phyloP scores from a whole-genome alignment of 2,113 vertebrate genomes.

The Myrmophylax atrothorax region DNA sequence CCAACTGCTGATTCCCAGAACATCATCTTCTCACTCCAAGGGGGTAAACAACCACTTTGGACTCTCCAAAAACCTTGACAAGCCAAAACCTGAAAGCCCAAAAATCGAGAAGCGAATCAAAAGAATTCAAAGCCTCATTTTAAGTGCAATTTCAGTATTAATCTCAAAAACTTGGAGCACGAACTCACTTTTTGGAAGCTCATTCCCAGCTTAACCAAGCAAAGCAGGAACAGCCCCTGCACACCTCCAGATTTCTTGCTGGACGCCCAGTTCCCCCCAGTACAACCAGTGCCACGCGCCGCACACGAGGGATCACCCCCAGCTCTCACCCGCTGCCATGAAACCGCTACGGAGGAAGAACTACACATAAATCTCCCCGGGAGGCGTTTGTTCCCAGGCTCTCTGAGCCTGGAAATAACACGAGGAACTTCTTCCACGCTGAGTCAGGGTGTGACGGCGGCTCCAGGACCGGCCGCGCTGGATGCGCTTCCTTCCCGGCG shows the following conservation, averaged over 20 bases:
- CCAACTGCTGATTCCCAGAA: not conserved
- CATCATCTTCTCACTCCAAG: not conserved
- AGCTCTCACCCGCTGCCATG: not conserved
- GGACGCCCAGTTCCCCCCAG: accelerated
- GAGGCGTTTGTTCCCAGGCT: constrained; percentile 7
- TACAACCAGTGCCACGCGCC: accelerated
- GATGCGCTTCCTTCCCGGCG: constrained; percentile 32
- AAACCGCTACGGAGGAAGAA: not conserved
- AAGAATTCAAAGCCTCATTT: not conserved
- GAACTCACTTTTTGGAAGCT: not conserved
- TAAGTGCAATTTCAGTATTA: accelerated
- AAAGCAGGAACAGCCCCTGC: accelerated
- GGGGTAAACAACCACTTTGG: accelerated
- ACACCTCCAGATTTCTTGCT: accelerated
- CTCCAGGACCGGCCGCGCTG: not conserved
- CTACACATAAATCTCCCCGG: not conserved
- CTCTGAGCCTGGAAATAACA: not conserved
- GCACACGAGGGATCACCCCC: accelerated
- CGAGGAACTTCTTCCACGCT: constrained; percentile 20
- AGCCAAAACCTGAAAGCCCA: not conserved
- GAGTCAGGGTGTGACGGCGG: constrained; percentile 34
- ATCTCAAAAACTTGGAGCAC: not conserved
- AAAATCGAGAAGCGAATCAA: accelerated
- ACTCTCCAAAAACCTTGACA: not conserved
- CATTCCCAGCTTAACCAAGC: not conserved